Percentiles rank a stretch among this genome's conserved stretches.
These are phyloP conservation scores for Nemurella pictetii DNA, from an alignment of 2,888 invertebrate genomes.

Conservation along the genomic window DNA sequence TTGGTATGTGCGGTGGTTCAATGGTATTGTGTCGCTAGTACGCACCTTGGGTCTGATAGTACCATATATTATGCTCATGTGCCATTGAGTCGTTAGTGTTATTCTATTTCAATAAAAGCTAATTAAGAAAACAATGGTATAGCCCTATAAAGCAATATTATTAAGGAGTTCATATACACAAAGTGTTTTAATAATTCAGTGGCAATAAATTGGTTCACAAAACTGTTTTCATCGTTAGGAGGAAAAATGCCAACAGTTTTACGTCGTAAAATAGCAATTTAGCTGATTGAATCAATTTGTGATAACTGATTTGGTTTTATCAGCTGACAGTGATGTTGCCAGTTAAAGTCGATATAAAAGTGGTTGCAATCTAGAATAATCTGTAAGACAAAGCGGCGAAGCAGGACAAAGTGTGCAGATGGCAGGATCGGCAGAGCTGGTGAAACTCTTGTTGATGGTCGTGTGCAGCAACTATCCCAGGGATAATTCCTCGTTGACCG, in stretches of 20 bases:
- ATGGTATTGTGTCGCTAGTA: neutral
- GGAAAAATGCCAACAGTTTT: neutral
- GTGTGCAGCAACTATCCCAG: constrained; percentile 45
- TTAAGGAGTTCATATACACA: neutral
- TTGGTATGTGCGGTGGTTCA: too few relatives aligned
- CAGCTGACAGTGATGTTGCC: neutral
- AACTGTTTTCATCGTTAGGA: neutral
- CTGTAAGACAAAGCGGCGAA: neutral
- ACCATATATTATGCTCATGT: neutral
- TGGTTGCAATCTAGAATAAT: neutral
- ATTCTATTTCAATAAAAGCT: neutral
- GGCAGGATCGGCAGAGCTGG: constrained; percentile 33
- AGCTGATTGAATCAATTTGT: neutral
- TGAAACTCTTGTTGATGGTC: constrained; percentile 42
- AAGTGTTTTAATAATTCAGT: neutral
- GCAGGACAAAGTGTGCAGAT: neutral
- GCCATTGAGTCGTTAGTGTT: too few relatives aligned
- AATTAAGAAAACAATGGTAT: neutral
- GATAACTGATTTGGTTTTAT: neutral
- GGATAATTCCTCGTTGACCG: constrained; percentile 26
- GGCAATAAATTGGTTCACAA: neutral
- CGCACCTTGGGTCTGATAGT: neutral
- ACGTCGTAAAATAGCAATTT: neutral
- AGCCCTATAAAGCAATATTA: neutral
- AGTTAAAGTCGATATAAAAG: neutral